These are phyloP conservation scores for Mycetomoellerius zeteki DNA, from an alignment of 1,140 invertebrate genomes.

Conservation along the genomic window DNA sequence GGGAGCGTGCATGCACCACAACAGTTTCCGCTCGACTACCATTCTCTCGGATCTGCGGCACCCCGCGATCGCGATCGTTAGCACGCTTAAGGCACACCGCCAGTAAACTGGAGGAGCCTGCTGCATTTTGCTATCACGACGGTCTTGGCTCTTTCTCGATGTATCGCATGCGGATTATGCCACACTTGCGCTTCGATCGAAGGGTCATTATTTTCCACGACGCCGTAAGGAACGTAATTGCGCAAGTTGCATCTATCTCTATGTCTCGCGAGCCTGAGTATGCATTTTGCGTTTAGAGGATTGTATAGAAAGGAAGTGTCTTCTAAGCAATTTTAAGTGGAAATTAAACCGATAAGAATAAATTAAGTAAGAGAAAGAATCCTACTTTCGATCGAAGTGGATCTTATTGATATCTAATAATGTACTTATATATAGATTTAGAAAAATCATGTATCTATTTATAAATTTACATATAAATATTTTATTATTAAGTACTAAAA, in stretches of 20 bases:
- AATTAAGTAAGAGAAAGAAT: too few relatives aligned
- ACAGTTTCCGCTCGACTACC: slow-evolving; percentile 21
- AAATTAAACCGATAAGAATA: too few relatives aligned
- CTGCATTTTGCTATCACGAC: slow-evolving; percentile 21
- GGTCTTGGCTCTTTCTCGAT: slow-evolving; percentile 30
- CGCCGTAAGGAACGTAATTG: slow-evolving; percentile 22
- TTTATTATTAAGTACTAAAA: too few relatives aligned
- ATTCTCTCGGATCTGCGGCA: neutral
- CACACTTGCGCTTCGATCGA: slow-evolving; percentile 66
- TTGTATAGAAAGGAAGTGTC: neutral
- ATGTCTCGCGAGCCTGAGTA: slow-evolving; percentile 20
- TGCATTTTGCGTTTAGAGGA: slow-evolving; percentile 4
- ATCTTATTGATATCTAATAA: too few relatives aligned
- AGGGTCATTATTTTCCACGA: slow-evolving; percentile 48
- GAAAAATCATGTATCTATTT: too few relatives aligned
- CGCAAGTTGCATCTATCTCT: neutral
- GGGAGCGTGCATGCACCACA: neutral
- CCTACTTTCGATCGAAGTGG: too few relatives aligned
- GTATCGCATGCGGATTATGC: slow-evolving; percentile 63
- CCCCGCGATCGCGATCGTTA: slow-evolving; percentile 45
- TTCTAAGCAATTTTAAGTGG: neutral
- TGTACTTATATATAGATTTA: too few relatives aligned
- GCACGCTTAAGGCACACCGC: slow-evolving; percentile 63
- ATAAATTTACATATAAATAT: too few relatives aligned
- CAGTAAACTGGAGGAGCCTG: slow-evolving; percentile 3